Evolutionary conservation across 2,797 vertebrate genomes (phyloP).

Genomic region (Protonibea diacanthus): DNA sequence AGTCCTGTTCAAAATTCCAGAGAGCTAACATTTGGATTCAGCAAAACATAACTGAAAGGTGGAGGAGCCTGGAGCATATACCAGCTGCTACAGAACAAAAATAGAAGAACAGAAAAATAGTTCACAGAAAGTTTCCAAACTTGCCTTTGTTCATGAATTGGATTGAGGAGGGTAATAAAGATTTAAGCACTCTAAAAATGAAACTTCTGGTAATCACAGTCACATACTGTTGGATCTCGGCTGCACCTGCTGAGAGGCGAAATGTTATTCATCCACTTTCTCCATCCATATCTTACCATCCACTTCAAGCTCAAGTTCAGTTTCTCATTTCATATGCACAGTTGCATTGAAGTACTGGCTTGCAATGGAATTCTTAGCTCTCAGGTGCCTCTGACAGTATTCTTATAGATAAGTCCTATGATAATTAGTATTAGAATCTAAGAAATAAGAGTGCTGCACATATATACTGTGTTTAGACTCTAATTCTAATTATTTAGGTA

Average conservation of each 20-base stretch:
- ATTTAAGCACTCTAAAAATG: neutral
- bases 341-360: neutral
- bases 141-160: neutral
- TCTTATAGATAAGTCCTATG: no score
- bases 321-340: neutral
- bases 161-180: neutral
- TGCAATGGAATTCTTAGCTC: no score
- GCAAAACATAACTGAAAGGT: neutral
- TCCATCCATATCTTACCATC: constrained; percentile 1
- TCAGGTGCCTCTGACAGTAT: no score
- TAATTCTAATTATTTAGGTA: no score
- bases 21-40: neutral
- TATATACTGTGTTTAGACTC: no score
- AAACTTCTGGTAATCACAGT: neutral
- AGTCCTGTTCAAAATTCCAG: neutral
- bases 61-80: neutral
- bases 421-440: no score
- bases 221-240: neutral
- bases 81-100: neutral
- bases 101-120: neutral
- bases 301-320: neutral
- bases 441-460: no score
- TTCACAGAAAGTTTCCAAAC: neutral
- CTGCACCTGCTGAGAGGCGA: neutral
- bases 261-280: neutral